These are phyloP conservation scores for Oryzias sinensis DNA, from an alignment of 2,797 vertebrate genomes.

Conservation along the genomic window DNA sequence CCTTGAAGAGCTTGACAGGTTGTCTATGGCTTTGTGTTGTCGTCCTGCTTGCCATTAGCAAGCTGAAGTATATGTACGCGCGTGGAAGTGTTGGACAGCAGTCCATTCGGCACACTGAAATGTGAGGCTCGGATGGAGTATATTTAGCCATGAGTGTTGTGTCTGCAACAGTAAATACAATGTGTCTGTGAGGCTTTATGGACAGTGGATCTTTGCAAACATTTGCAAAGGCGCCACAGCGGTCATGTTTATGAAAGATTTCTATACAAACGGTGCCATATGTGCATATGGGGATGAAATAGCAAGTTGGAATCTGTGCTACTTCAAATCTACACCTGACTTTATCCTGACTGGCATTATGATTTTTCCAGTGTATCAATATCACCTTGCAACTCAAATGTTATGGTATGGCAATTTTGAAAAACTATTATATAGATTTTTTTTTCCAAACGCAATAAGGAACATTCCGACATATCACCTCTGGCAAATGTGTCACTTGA, in stretches of 20 bases:
- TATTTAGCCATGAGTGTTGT: conserved; percentile 47
- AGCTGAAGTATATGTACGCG: conserved; percentile 35
- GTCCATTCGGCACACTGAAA: conserved; percentile 42
- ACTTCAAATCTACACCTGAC: conserved; percentile 49
- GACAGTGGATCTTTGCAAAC: conserved; percentile 43
- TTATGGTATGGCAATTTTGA: conserved; percentile 33
- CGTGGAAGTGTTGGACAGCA: conserved; percentile 11
- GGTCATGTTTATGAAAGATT: conserved; percentile 37
- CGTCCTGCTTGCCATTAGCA: conserved; percentile 71
- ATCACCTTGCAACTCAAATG: conserved; percentile 35
- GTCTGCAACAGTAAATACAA: conserved; percentile 45
- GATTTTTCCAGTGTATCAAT: conserved; percentile 16
- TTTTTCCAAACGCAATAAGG: not conserved
- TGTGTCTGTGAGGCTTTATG: conserved; percentile 42
- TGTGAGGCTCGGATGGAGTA: conserved; percentile 44
- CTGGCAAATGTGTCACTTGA: conserved; percentile 18
- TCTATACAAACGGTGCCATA: conserved; percentile 23
- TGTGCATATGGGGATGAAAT: conserved; percentile 33
- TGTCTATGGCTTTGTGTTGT: conserved; percentile 72
- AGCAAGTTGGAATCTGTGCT: conserved; percentile 20
- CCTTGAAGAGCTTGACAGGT: conserved; percentile 73
- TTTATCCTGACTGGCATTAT: conserved; percentile 40
- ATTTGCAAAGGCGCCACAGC: conserved; percentile 30
- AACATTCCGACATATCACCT: conserved; percentile 5
- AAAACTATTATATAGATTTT: no score